Percentiles rank a stretch among this genome's conserved stretches.
These are phyloP conservation scores for Pseudorhiza aurosa DNA, from an alignment of 30 jellyfish, hydroid and myxozoan genomes.

Conservation along the genomic window DNA sequence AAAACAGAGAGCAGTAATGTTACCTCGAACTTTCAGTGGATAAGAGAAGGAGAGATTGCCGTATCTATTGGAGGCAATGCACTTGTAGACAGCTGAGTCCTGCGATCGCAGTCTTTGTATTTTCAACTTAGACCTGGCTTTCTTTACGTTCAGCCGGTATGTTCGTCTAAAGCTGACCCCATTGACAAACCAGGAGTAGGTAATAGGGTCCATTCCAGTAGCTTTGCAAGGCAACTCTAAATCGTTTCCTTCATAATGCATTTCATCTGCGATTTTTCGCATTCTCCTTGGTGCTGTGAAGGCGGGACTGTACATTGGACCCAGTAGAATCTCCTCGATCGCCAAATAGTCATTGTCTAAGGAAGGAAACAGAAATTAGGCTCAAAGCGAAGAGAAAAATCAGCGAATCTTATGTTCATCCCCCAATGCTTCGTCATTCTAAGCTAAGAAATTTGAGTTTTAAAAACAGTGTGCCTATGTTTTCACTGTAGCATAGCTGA, in stretches of 20 bases:
- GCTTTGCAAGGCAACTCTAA: constrained; percentile 77
- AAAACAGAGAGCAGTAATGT: not conserved
- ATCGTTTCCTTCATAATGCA: constrained; percentile 66
- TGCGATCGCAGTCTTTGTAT: constrained; percentile 75
- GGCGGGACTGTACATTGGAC: constrained; percentile 45
- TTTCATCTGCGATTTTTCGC: constrained; percentile 51
- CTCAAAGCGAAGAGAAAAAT: too few species aligned
- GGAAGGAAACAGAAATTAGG: not conserved
- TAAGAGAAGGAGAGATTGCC: constrained; percentile 91
- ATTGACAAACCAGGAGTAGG: constrained; percentile 67
- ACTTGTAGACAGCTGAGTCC: constrained; percentile 86
- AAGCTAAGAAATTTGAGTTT: too few species aligned
- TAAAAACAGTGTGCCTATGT: too few species aligned
- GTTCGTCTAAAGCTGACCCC: constrained; percentile 49
- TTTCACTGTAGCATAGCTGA: too few species aligned
- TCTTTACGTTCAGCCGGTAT: constrained; percentile 57
- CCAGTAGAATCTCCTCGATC: constrained; percentile 14
- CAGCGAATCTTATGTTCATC: too few species aligned
- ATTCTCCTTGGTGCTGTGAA: constrained; percentile 36
- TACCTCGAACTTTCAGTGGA: constrained; percentile 61
- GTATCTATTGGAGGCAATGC: constrained; percentile 87
- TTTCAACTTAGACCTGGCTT: constrained; percentile 63
- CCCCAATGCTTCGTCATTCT: too few species aligned
- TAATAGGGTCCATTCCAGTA: constrained; percentile 69
- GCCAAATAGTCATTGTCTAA: constrained; percentile 31